Conservation (phyloP, 2,113 vertebrate genomes). For the Aplodontia rufa region DNA sequence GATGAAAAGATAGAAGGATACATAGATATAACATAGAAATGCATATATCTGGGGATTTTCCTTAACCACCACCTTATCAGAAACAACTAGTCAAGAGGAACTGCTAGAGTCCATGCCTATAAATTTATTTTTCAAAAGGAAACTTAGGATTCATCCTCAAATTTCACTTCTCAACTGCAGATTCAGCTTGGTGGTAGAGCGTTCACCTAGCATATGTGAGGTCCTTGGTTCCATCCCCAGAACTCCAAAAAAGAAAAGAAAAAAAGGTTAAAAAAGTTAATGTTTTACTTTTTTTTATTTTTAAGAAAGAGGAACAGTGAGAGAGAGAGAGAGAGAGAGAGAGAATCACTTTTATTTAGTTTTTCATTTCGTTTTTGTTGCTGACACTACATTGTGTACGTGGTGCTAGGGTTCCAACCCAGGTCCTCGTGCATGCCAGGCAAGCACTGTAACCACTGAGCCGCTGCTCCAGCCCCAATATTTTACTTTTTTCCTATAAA, state of each 20-base stretch:
- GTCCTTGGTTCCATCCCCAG: background rate
- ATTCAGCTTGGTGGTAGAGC: background rate
- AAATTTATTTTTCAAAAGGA: background rate
- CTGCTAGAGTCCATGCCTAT: background rate
- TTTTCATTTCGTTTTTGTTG: no score
- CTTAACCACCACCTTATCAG: background rate
- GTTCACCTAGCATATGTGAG: background rate
- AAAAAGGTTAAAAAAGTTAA: no score
- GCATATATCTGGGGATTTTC: background rate
- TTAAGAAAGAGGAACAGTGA: no score
- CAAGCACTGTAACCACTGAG: no score
- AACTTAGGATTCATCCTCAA: background rate
- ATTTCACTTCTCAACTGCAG: background rate
- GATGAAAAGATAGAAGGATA: background rate
- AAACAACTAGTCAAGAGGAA: background rate
- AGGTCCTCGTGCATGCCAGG: no score
- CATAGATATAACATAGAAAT: background rate
- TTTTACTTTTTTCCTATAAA: background rate
- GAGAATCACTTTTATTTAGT: no score
- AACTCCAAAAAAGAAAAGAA: no score
- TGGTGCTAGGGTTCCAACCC: no score
- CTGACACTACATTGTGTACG: no score
- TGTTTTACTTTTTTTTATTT: no score
- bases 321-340: no score
- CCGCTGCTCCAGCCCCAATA: no score